phyloP scores from a whole-genome alignment of 2,888 invertebrate genomes.

The Leptopilina drosophilae region DNA sequence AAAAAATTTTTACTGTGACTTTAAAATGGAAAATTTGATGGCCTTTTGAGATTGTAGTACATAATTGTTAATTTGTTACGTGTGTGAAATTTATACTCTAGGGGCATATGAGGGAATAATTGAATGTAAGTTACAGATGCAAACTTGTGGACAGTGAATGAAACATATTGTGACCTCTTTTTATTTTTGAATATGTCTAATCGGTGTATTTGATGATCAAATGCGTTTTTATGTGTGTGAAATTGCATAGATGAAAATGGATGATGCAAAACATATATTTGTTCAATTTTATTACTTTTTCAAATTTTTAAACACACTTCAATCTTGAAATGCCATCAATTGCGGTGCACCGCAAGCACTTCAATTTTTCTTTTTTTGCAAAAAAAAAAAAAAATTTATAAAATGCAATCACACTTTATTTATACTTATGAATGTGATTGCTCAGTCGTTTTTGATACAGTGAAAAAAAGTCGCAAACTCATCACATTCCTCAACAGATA shows the following conservation, averaged over 20 bases:
- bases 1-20: not conserved
- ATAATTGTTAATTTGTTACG: not conserved
- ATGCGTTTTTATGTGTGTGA: not conserved
- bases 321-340: constrained; percentile 23
- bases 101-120: not conserved
- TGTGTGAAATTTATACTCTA: not conserved
- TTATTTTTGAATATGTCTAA: not conserved
- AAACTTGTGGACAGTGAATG: not conserved
- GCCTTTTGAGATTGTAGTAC: constrained; percentile 1
- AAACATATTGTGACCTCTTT: not conserved
- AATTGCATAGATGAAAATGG: too few relatives aligned
- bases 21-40: not conserved
- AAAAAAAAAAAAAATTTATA: not conserved
- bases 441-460: constrained; percentile 5
- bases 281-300: not conserved
- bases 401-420: constrained; percentile 13
- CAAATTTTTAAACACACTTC: not conserved
- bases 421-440: constrained; percentile 5
- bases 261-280: not conserved
- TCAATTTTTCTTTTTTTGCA: constrained; percentile 10
- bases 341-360: not conserved
- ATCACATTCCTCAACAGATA: constrained; percentile 24
- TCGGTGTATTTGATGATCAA: not conserved
- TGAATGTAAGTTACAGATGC: too few relatives aligned
- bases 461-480: constrained; percentile 28